phyloP scores from a whole-genome alignment of 1,140 invertebrate genomes.

The Zaprionus tsacasi region DNA sequence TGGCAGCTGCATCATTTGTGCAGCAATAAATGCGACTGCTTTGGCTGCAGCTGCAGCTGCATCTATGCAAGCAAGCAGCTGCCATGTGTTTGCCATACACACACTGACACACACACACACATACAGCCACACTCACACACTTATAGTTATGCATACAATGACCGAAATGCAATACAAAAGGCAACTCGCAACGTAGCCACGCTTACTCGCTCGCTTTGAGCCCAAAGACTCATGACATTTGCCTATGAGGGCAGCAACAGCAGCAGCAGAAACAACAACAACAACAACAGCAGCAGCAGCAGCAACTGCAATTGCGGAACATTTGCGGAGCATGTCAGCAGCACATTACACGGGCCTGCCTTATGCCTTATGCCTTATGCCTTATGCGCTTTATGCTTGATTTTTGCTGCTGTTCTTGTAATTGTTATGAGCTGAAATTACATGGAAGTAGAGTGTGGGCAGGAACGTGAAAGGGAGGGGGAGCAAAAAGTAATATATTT shows the following conservation, averaged over 20 bases:
- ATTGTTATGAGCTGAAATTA: slow-evolving; percentile 78
- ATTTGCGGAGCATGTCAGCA: slow-evolving; percentile 63
- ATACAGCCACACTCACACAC: slow-evolving; percentile 6
- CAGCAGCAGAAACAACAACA: slow-evolving; percentile 34
- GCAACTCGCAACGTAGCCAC: slow-evolving; percentile 13
- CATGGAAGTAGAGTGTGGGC: not conserved
- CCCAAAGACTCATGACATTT: slow-evolving; percentile 72
- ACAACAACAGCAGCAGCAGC: slow-evolving; percentile 7
- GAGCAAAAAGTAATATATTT: slow-evolving; percentile 77
- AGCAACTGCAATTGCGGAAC: slow-evolving; percentile 16
- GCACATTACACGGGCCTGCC: slow-evolving; percentile 62
- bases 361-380: no score
- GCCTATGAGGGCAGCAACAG: slow-evolving; percentile 44
- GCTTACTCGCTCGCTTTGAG: slow-evolving; percentile 26
- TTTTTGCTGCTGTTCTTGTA: slow-evolving; percentile 70
- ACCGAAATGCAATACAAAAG: slow-evolving; percentile 42
- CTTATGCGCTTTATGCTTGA: slow-evolving; percentile 49
- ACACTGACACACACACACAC: slow-evolving; percentile 6
- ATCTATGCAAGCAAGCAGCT: slow-evolving; percentile 49
- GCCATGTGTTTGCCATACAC: slow-evolving; percentile 44
- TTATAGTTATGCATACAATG: slow-evolving; percentile 10
- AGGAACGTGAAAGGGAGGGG: not conserved
- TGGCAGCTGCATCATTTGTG: slow-evolving; percentile 24
- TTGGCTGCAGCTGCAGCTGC: slow-evolving; percentile 30
- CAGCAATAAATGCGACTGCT: slow-evolving; percentile 27